phyloP scores from a whole-genome alignment of 2,888 invertebrate genomes.

The Iselma pallidipennis region DNA sequence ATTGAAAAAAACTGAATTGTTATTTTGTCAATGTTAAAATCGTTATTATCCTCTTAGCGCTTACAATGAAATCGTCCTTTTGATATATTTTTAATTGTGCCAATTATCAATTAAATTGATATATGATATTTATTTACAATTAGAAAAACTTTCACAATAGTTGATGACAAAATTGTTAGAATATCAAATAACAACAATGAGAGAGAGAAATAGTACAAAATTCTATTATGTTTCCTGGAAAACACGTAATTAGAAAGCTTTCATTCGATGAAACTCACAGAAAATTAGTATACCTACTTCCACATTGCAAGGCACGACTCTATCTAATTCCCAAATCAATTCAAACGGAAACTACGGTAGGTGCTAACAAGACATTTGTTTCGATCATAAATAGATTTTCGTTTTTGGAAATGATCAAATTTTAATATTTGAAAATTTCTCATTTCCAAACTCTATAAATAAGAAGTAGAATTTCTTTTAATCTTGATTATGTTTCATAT shows the following conservation, averaged over 20 bases:
- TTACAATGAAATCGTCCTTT: background rate
- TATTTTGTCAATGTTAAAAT: background rate
- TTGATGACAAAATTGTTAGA: no score
- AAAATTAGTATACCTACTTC: background rate
- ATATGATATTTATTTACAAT: no score
- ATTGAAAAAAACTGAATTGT: no score
- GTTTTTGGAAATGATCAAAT: background rate
- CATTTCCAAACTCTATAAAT: no score
- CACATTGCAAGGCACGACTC: background rate
- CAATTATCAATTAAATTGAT: no score
- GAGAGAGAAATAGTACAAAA: background rate
- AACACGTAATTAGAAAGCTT: background rate
- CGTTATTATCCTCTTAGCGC: background rate
- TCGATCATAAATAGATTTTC: background rate
- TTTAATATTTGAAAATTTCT: no score
- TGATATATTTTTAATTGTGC: background rate
- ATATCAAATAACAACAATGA: no score
- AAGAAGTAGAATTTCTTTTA: no score
- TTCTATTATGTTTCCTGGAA: no score
- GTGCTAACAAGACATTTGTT: background rate
- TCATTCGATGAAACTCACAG: background rate
- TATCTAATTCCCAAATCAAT: background rate
- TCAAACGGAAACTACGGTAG: background rate
- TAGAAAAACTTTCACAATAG: no score
- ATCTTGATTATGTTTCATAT: no score